Base-by-base conservation (phyloP, 64 coral and sea anemone genomes). In the Porites lutea region DNA sequence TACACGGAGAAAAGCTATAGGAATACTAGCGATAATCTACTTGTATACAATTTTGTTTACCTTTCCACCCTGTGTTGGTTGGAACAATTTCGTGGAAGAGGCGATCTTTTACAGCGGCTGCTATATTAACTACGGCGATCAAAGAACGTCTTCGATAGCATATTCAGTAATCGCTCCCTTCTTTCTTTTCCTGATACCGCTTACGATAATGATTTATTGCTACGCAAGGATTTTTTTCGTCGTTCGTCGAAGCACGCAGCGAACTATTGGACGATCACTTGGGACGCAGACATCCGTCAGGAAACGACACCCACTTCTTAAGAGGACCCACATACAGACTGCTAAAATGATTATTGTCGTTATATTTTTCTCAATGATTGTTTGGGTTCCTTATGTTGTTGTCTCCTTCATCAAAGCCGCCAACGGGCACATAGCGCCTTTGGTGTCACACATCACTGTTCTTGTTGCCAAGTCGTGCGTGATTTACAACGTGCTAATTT, bases 381-480 rank as follows among this genome's bases (percentile, higher is more conserved):
- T 96, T 10, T 99, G 97, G 97, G 80, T 99, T 37, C 97, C 97
- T 3, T 94, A 91, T 86, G 94, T 91, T 13, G 19, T 91, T 15
- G 84, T 93, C 19, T 96, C 91, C 6, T 85, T 99, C 1, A 47
- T 91, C 12, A 88, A 89, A 48, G 94, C 97, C 8, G 93, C 93
- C 19, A 88, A 83, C 82, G 82, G 88, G 10, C 13, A 88, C 14
- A 63, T 95, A 18, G 75, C 86, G 20, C 78, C 94, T 3, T 37
- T 94, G 2, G 83, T 86, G 18, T 91, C 91, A 13, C 94, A 99
- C 60, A 73, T 99, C 8, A 96, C 94, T 2, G 78, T 99, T 8
- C 84, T 99, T 6, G 88, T 99, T 54, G 83, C 97, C 10, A 99
- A 99, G 47, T 96, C 97, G 15, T 99, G 97, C 88, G 97, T 99